Evolutionary conservation across 2,888 invertebrate species (phyloP).

Genomic region (Bimastos eiseni): DNA sequence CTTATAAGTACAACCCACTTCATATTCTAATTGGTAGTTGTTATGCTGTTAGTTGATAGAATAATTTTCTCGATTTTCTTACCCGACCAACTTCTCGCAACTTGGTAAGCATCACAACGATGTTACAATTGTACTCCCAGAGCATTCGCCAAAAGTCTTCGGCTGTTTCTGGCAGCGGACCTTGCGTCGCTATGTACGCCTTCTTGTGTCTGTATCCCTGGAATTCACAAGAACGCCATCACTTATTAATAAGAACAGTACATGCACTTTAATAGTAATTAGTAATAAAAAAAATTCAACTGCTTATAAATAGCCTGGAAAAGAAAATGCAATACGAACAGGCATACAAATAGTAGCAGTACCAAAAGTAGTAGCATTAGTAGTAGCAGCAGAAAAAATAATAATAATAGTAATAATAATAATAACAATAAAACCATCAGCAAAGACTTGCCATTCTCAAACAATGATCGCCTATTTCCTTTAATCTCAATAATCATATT

Average conservation of each 20-base stretch:
- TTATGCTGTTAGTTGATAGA: background rate
- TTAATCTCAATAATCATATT: too few relatives aligned
- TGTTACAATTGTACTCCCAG: conserved; percentile 99
- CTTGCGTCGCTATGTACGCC: conserved; percentile 97
- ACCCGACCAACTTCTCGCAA: conserved; percentile 95
- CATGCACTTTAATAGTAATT: too few relatives aligned
- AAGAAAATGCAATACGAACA: too few relatives aligned
- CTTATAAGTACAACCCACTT: background rate
- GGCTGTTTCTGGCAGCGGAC: conserved; percentile 89
- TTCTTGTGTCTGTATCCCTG: conserved; percentile 71
- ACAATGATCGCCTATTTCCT: too few relatives aligned
- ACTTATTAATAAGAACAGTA: background rate
- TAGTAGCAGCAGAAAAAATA: too few relatives aligned
- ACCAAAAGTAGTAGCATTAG: too few relatives aligned
- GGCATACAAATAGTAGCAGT: too few relatives aligned
- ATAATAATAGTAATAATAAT: too few relatives aligned
- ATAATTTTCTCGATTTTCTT: conserved; percentile 61
- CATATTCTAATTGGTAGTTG: background rate
- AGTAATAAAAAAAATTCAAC: too few relatives aligned
- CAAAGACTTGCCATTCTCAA: too few relatives aligned
- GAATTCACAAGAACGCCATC: background rate
- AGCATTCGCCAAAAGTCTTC: conserved; percentile 99
- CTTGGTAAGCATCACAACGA: conserved; percentile 97
- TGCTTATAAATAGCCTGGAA: too few relatives aligned
- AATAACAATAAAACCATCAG: too few relatives aligned